Base-by-base conservation (phyloP, 1,140 invertebrate species). In the Delia radicum region DNA sequence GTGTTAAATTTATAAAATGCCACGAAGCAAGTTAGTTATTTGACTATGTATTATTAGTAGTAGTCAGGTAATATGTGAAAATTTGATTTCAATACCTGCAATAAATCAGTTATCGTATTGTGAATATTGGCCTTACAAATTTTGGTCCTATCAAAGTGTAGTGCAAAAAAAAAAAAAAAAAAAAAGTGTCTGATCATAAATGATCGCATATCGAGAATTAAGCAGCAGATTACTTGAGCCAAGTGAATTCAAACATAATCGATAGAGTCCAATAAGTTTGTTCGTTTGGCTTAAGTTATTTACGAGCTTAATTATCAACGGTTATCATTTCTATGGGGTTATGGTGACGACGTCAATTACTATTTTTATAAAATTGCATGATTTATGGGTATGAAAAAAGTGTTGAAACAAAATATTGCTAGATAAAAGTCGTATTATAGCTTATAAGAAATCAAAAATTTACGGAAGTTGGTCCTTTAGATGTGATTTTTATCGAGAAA, bases 251-350 rank as follows among this genome's bases (percentile, higher is more conserved):
- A 85, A 85, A 85, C 83, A 69, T 85, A 80, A 83, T 46, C 78
- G 24, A 48, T 33, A 8, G 42, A 73, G 62, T 75, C 74, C 73
- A 76, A 78, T 75, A 79, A 85, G 83, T 85, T 85, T 85, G 83
- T 85, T 85, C 83, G 83, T 85, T 85, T 85, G 83, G 83, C 83
- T 85, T 85, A 85, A 85, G 83, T 85, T 85, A 85, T 85, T 85
- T 85, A 83, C 83, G 81, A 78, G 81, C 74, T 80, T 78, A 74
- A 77, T 65, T 28, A 48, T 61, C 74, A 74, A 74, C 48, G n/a
- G 18, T 55, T 21, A 21, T 55, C 48, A 10, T 24, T 42, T 55
- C 48, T 21, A 10, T 37, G 1, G 33, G n/a, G 48, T 55, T 5
- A 4, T 4, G 3, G 2, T n/a, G 46, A 37, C 33, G 33, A 18